Base-by-base conservation (phyloP, 2,888 invertebrate genomes). In the Leptopterna dolabrata region DNA sequence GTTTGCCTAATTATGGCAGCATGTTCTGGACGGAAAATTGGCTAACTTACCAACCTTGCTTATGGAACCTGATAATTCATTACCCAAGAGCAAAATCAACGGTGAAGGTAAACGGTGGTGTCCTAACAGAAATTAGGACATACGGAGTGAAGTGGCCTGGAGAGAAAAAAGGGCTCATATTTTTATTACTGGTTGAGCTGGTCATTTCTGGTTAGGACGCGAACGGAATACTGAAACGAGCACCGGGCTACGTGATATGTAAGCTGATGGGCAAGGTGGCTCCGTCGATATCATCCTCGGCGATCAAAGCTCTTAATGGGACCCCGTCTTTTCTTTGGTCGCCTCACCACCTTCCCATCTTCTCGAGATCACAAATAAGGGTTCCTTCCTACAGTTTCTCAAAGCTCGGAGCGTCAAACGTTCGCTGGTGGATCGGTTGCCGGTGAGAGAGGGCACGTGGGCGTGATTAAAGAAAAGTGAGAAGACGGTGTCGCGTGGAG, bases 241-340 rank as follows among this genome's bases (percentile, higher is more conserved):
- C n/a, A 43, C 41, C 19, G 70, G 63, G 30, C 70, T 83, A 83
- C 83, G 83, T 83, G 83, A 83, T 70, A 83, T 63, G 83, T 36
- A 24, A 83, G 70, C 83, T 41, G 83, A 83, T 83, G 4, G 83
- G 41, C 19, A 41, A 41, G 70, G 70, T n/a, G 27, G 70, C 70
- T 43, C 63, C 43, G 70, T 70, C 83, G 70, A 83, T 83, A 83
- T 83, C 83, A 70, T 70, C 83, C 36, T 55, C 27, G 19, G 43
- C 83, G 83, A 83, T 83, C 83, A 83, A 70, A 83, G 83, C 83
- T 83, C 83, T 43, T 83, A 83, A 83, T 83, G 83, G 83, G 81
- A 70, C n/a, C 11, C 63, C 43, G 63, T 83, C 83, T 45, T 45
- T 78, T n/a, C 81, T 51, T 30, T 51, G 19, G 30, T 16, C n/a